These are phyloP conservation scores for Adrianichthys oophorus DNA, from an alignment of 2,797 vertebrate species.

Conservation along the genomic window DNA sequence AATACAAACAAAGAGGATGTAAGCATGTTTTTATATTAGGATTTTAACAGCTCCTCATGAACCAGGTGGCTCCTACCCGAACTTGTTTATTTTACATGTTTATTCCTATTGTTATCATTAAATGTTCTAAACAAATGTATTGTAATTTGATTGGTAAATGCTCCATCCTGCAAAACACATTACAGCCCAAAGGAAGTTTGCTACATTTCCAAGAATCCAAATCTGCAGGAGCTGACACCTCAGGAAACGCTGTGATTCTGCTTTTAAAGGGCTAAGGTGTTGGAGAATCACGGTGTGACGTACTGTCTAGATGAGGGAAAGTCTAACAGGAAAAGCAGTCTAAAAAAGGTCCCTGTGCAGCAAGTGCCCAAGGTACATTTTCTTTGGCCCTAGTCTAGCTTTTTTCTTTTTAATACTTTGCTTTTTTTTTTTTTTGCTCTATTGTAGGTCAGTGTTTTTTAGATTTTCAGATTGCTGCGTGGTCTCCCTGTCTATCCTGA, in stretches of 20 bases:
- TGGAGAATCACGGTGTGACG: constrained; percentile 75
- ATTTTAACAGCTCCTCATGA: constrained; percentile 35
- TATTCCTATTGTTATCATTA: constrained; percentile 32
- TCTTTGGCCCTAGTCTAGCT: constrained; percentile 76
- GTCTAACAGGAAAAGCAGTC: constrained; percentile 80
- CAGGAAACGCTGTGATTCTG: constrained; percentile 49
- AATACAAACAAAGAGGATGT: constrained; percentile 17
- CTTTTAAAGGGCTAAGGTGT: constrained; percentile 73
- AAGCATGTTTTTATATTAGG: constrained; percentile 41
- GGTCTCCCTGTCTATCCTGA: constrained; percentile 65
- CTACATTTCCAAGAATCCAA: constrained; percentile 58
- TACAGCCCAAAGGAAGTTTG: constrained; percentile 59
- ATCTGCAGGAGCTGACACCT: constrained; percentile 47
- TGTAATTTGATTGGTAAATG: constrained; percentile 70
- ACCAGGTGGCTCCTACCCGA: constrained; percentile 46
- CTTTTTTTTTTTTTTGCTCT: constrained; percentile 82
- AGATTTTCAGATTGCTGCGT: constrained; percentile 68
- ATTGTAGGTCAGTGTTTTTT: constrained; percentile 72
- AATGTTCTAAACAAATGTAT: constrained; percentile 40
- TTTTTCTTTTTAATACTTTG: constrained; percentile 82
- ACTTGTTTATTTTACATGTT: constrained; percentile 32
- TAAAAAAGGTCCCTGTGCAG: constrained; percentile 77
- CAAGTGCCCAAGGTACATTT: constrained; percentile 75
- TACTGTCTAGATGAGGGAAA: constrained; percentile 80
- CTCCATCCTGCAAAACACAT: constrained; percentile 71